A percentile compares a stretch with the other conserved stretches of the same genome.
phyloP scores from a whole-genome alignment of 2,888 invertebrate species.

The Barypeithes pellucidus region DNA sequence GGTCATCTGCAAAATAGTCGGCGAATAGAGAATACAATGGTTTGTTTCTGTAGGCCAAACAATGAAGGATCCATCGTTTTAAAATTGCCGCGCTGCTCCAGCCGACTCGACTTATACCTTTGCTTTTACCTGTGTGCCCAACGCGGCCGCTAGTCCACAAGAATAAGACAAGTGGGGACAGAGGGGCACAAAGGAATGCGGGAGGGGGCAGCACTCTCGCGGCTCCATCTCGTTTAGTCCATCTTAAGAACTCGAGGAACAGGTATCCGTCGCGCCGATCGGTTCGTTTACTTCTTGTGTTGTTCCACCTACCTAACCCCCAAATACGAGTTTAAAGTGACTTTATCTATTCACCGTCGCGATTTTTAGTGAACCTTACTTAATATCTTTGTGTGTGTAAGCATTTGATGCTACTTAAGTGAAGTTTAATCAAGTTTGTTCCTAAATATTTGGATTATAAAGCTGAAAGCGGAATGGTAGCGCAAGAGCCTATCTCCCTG shows the following conservation, averaged over 20 bases:
- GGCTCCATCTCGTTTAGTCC: conserved; percentile 67
- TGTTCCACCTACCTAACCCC: conserved; percentile 53
- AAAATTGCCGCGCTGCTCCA: conserved; percentile 47
- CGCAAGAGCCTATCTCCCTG: conserved; percentile 60
- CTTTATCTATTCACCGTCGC: conserved; percentile 31
- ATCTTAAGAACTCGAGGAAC: conserved; percentile 66
- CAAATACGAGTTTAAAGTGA: conserved; percentile 37
- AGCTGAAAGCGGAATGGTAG: conserved; percentile 58
- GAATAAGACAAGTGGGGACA: conserved; percentile 56
- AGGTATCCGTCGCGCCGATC: conserved; percentile 58
- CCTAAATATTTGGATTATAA: conserved; percentile 58
- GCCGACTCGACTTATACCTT: conserved; percentile 50
- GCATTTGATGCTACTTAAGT: conserved; percentile 52
- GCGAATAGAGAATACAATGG: conserved; percentile 69
- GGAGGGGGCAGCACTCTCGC: conserved; percentile 68
- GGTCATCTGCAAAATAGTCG: conserved; percentile 9
- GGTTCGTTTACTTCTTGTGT: conserved; percentile 54
- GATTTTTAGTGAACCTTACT: conserved; percentile 46
- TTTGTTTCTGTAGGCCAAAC: conserved; percentile 67
- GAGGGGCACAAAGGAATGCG: conserved; percentile 68
- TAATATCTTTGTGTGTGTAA: conserved; percentile 55
- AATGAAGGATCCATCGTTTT: conserved; percentile 60
- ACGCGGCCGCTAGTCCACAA: conserved; percentile 36
- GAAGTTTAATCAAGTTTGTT: conserved; percentile 50
- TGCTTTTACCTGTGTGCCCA: conserved; percentile 50